Base-by-base conservation (phyloP, 2,113 vertebrate genomes). In the Raja brachyura region DNA sequence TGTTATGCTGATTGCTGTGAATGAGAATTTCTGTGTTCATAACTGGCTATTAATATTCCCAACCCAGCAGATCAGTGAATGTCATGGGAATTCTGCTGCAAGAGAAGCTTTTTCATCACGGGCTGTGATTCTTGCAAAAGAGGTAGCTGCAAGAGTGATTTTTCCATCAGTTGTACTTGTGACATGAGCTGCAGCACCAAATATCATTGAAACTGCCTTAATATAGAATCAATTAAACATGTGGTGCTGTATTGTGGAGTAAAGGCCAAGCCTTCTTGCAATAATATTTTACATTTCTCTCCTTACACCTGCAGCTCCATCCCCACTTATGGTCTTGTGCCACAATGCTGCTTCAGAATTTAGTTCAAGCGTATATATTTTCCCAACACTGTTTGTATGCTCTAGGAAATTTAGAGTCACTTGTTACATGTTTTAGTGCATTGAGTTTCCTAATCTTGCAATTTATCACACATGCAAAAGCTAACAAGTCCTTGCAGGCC, bases 1-100 rank as follows among this genome's bases (percentile, higher is more conserved):
- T 92, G 90, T 92, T 92, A 73, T 14, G 73, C 66, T 92, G 73
- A 92, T 92, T 92, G 90, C 90, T 88, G 59, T 68, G 68, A 92
- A 73, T 92, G 90, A 73, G 68, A 66, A 92, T 39, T 39, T 68
- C 90, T 54, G 90, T 92, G 66, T 92, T 70, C 68, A 73, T 92
- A 33, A 73, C 33, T 92, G 18, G 68, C 68, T 92, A 31, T 88
- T 63, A 88, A 63, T 73, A 31, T 68, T 92, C 90, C 68, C 90
- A 54, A 54, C 90, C 90, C 33, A 73, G 66, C 90, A 73, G 68
- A 63, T 33, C 90, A 92, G 33, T 18, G 22, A 73, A 73, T 92
- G 20, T 22, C 90, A 54, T 22, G 63, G 33, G 22, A 92, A 18
- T 18, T 92, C 22, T 88, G 83, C 13, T 77, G 54, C 20, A 54